phyloP scores from a whole-genome alignment of 1,140 invertebrate genomes.

The Oreohelix idahoensis region DNA sequence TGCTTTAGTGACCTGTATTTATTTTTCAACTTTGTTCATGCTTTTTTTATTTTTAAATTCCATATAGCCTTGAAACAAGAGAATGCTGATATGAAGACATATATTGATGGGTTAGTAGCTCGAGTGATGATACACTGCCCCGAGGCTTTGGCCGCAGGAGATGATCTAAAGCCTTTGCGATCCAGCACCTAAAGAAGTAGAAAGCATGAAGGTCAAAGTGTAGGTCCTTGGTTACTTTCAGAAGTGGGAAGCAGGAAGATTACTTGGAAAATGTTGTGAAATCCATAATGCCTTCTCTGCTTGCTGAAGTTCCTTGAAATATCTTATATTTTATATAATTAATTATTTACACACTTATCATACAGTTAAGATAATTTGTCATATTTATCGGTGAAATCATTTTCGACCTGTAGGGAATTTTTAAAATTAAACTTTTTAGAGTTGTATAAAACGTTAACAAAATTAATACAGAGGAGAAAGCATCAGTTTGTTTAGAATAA shows the following conservation, averaged over 20 bases:
- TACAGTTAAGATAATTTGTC: too few species aligned
- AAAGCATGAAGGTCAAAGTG: too few species aligned
- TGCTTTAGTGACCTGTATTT: not conserved
- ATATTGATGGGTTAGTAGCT: conserved; percentile 65
- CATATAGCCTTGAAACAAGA: conserved; percentile 61
- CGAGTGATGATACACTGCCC: conserved; percentile 66
- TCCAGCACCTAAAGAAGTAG: not conserved
- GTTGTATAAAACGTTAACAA: too few species aligned
- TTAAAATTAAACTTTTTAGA: too few species aligned
- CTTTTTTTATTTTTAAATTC: not conserved
- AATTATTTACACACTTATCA: too few species aligned
- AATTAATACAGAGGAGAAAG: too few species aligned
- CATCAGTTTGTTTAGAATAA: too few species aligned
- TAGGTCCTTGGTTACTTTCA: too few species aligned
- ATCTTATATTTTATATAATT: too few species aligned
- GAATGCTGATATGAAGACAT: conserved; percentile 64
- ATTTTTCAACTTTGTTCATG: not conserved
- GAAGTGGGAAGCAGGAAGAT: not conserved
- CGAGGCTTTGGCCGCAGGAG: conserved; percentile 59
- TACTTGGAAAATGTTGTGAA: not conserved
- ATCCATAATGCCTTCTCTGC: not conserved
- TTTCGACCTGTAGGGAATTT: too few species aligned
- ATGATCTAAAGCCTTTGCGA: conserved; percentile 45
- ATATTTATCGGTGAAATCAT: too few species aligned
- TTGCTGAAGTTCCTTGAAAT: not conserved